Evolutionary conservation across 37 sponge, comb jelly and placozoan species (phyloP).

Genomic region (Tethya wilhelma): DNA sequence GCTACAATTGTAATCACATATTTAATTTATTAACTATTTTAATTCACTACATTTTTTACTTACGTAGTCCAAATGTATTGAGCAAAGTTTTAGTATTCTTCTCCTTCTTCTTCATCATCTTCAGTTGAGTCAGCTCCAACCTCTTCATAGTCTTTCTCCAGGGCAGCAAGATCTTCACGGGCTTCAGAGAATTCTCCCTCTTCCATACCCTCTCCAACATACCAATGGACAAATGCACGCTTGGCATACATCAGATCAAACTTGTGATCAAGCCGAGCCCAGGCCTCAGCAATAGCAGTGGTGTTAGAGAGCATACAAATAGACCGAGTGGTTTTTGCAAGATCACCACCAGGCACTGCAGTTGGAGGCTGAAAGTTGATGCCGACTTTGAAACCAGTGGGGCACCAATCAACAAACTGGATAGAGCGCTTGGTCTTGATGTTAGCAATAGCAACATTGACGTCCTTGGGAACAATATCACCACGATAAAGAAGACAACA

Average conservation of each 20-base stretch:
- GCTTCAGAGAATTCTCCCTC: slow-evolving; percentile 99
- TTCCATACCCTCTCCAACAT: slow-evolving; percentile 99
- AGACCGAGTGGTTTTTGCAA: slow-evolving; percentile 92
- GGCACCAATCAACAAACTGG: slow-evolving; percentile 98
- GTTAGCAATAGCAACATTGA: slow-evolving; percentile 92
- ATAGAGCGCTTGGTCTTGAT: slow-evolving; percentile 97
- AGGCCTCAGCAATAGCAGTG: slow-evolving; percentile 97
- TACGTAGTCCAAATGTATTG: too few species aligned
- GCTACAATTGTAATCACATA: too few species aligned
- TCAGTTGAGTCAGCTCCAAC: slow-evolving; percentile 70
- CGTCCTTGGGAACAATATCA: slow-evolving; percentile 96
- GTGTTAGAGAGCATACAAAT: slow-evolving; percentile 98
- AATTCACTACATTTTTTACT: too few species aligned
- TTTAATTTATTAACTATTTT: too few species aligned
- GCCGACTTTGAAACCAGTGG: slow-evolving; percentile 97
- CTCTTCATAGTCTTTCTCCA: slow-evolving; percentile 94
- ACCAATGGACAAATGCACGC: slow-evolving; percentile 98
- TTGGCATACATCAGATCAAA: slow-evolving; percentile 99
- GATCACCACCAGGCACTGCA: slow-evolving; percentile 92
- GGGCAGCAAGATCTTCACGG: slow-evolving; percentile 93
- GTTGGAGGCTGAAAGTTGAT: slow-evolving; percentile 97
- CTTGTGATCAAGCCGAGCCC: slow-evolving; percentile 98
- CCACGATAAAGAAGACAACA: slow-evolving; percentile 97
- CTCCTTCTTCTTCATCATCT: slow-evolving; percentile 68
- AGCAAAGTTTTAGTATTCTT: slow-evolving; percentile 45